Percentiles rank a stretch among this genome's conserved stretches.
Evolutionary conservation across 1,140 invertebrate genomes (phyloP).

Genomic region (Mesaphorura yosii): DNA sequence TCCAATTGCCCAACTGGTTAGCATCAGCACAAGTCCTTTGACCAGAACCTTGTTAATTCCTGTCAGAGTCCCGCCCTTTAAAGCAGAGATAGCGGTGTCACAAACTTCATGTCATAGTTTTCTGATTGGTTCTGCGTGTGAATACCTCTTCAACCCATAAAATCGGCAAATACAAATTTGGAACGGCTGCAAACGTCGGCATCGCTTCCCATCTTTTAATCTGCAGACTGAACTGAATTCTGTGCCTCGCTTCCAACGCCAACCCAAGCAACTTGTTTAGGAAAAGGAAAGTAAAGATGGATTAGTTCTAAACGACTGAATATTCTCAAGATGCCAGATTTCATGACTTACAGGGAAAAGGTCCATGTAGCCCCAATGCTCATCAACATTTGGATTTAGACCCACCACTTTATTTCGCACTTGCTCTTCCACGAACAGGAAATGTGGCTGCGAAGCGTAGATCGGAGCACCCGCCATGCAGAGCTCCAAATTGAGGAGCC

Average conservation of each 20-base stretch:
- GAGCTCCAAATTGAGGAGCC: neutral
- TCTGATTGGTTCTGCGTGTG: neutral
- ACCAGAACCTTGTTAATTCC: neutral
- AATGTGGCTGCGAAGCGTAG: neutral
- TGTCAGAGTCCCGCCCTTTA: neutral
- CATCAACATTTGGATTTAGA: neutral
- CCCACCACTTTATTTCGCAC: neutral
- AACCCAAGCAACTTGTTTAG: conserved; percentile 36
- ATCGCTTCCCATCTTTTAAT: conserved; percentile 35
- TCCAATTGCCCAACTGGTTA: neutral
- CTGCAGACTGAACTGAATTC: conserved; percentile 44
- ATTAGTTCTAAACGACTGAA: neutral
- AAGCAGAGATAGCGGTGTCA: neutral
- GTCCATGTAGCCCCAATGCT: conserved; percentile 7
- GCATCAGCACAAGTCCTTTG: neutral
- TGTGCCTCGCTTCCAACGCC: conserved; percentile 38
- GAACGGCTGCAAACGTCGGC: conserved; percentile 37
- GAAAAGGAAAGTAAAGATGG: conserved; percentile 11
- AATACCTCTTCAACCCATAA: conserved; percentile 46
- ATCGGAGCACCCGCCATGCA: conserved; percentile 4
- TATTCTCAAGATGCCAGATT: neutral
- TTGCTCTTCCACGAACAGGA: neutral
- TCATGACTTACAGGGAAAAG: neutral
- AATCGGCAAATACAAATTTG: conserved; percentile 42
- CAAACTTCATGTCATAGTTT: neutral